A percentile compares a stretch with the other conserved stretches of the same genome.
These are phyloP conservation scores for Amblyraja radiata DNA, from an alignment of 2,797 vertebrate genomes.

Conservation along the genomic window DNA sequence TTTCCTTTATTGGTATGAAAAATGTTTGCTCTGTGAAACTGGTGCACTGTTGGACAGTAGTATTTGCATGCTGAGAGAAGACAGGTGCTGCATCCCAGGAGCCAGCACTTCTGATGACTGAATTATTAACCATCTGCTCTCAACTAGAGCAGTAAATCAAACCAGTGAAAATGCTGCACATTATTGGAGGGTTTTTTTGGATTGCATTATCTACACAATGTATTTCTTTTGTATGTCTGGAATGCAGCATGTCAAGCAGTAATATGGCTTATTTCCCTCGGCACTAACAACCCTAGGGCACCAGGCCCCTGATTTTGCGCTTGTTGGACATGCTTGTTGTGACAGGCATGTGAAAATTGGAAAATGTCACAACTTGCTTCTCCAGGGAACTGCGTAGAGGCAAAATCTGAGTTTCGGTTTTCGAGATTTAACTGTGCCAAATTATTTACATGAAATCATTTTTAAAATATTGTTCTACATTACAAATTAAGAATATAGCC, in stretches of 20 bases:
- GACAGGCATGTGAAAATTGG: background rate
- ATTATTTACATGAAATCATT: background rate
- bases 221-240: constrained; percentile 3
- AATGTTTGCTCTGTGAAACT: background rate
- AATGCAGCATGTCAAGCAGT: background rate
- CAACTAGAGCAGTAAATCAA: constrained; percentile 35
- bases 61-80: constrained; percentile 42
- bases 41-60: background rate
- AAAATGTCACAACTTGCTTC: background rate
- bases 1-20: background rate
- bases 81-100: constrained; percentile 41
- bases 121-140: constrained; percentile 42
- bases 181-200: constrained; percentile 38
- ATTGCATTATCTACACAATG: background rate
- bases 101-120: background rate
- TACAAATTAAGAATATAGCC: background rate
- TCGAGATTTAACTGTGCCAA: background rate
- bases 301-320: background rate
- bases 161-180: constrained; percentile 31
- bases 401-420: background rate
- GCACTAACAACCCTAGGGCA: background rate
- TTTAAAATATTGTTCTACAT: background rate
- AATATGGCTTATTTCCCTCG: background rate
- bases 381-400: background rate
- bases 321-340: constrained; percentile 1